phyloP scores from a whole-genome alignment of 2,888 invertebrate species.

The Lagria hirta region DNA sequence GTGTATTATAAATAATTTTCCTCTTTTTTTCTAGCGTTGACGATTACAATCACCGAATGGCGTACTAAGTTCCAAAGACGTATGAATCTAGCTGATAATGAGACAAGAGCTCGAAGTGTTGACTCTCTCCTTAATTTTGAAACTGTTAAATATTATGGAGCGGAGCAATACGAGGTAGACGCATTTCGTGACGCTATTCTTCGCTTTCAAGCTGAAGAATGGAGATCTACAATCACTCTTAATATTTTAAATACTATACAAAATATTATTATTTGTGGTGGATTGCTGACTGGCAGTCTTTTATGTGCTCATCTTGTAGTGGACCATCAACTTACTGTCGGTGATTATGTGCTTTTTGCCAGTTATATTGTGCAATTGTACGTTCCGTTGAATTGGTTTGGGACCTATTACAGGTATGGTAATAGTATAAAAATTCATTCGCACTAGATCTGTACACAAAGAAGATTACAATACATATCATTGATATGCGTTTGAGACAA shows the following conservation, averaged over 20 bases:
- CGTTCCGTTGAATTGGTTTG: slow-evolving; percentile 96
- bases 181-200: slow-evolving; percentile 83
- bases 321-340: slow-evolving; percentile 71
- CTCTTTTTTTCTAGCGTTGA: slow-evolving; percentile 72
- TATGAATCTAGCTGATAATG: slow-evolving; percentile 95
- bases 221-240: slow-evolving; percentile 80
- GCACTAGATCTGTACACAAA: too few relatives aligned
- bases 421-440: too few relatives aligned
- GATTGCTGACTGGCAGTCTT: slow-evolving; percentile 83
- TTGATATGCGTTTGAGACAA: too few relatives aligned
- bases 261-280: slow-evolving; percentile 84
- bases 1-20: slow-evolving; percentile 8
- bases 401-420: slow-evolving; percentile 91
- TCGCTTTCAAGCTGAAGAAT: slow-evolving; percentile 90
- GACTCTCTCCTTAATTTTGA: slow-evolving; percentile 97
- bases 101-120: slow-evolving; percentile 85
- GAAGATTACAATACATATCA: too few relatives aligned
- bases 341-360: slow-evolving; percentile 95
- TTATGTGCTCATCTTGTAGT: slow-evolving; percentile 88
- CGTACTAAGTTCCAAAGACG: slow-evolving; percentile 90
- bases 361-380: slow-evolving; percentile 94
- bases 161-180: slow-evolving; percentile 87
- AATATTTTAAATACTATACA: slow-evolving; percentile 90
- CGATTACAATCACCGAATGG: slow-evolving; percentile 95
- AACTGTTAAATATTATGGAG: slow-evolving; percentile 97